A percentile compares a stretch with the other conserved stretches of the same genome.
phyloP scores from a whole-genome alignment of 2,888 invertebrate species.

The Timema podura region DNA sequence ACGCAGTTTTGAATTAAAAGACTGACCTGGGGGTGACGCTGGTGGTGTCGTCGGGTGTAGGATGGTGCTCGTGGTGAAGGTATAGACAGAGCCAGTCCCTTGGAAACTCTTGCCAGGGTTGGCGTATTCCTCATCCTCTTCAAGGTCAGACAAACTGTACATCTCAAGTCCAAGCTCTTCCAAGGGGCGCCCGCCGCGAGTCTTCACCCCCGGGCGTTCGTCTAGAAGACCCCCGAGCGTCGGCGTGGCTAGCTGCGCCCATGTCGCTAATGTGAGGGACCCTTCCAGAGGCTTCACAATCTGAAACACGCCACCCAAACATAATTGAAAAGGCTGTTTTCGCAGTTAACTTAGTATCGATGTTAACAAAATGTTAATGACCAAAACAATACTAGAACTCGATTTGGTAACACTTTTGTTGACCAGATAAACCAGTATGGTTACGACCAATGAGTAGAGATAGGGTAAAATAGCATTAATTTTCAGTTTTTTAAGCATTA shows the following conservation, averaged over 20 bases:
- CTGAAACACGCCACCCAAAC: conserved; percentile 35
- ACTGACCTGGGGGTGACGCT: conserved; percentile 52
- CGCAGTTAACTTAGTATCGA: too few relatives aligned
- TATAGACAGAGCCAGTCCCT: conserved; percentile 73
- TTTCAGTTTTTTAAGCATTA: too few relatives aligned
- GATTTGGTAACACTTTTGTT: too few relatives aligned
- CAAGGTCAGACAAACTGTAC: conserved; percentile 61
- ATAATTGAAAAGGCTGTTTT: not conserved
- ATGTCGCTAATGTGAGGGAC: conserved; percentile 87
- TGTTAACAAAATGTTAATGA: too few relatives aligned
- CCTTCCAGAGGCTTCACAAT: conserved; percentile 92
- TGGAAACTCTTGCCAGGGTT: conserved; percentile 72
- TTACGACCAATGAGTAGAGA: too few relatives aligned
- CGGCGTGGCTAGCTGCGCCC: conserved; percentile 93
- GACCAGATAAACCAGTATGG: too few relatives aligned
- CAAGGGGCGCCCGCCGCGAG: conserved; percentile 70
- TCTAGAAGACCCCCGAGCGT: conserved; percentile 86
- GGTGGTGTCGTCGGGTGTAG: conserved; percentile 82
- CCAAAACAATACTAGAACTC: too few relatives aligned
- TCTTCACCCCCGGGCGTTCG: conserved; percentile 85
- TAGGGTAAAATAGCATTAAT: too few relatives aligned
- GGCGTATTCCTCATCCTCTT: conserved; percentile 64
- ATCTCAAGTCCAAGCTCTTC: conserved; percentile 71
- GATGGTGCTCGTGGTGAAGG: conserved; percentile 84
- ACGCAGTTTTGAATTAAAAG: not conserved